phyloP scores from a whole-genome alignment of 1,140 invertebrate species.

The Drosophila lacteicornis region DNA sequence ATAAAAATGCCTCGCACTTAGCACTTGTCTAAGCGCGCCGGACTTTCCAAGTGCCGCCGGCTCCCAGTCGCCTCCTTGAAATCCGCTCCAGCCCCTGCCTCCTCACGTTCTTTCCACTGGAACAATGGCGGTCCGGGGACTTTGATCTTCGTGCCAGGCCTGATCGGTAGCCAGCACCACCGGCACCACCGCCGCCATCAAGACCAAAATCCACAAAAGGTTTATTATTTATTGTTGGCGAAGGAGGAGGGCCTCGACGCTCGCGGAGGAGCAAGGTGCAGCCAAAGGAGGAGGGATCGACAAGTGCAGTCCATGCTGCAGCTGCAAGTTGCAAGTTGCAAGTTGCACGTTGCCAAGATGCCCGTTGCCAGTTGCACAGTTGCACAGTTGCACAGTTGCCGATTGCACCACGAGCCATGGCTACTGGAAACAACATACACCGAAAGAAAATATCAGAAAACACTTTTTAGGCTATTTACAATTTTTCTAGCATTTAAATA shows the following conservation, averaged over 20 bases:
- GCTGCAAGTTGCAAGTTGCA: conserved; percentile 52
- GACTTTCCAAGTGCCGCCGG: conserved; percentile 62
- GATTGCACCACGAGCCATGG: conserved; percentile 58
- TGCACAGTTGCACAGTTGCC: conserved; percentile 32
- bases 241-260: conserved; percentile 36
- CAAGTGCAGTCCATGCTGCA: conserved; percentile 64
- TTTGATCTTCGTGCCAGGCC: conserved; percentile 69
- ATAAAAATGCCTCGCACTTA: conserved; percentile 70
- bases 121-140: conserved; percentile 73
- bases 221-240: conserved; percentile 82
- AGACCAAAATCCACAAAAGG: conserved; percentile 81
- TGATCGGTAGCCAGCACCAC: conserved; percentile 72
- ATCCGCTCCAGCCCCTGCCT: conserved; percentile 16
- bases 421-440: conserved; percentile 39
- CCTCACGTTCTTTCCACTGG: conserved; percentile 15
- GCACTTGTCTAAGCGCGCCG: conserved; percentile 70
- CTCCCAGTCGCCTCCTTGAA: conserved; percentile 31
- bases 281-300: conserved; percentile 46
- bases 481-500: too few relatives aligned
- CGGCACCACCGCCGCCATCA: conserved; percentile 60
- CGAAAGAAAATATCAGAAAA: conserved; percentile 7
- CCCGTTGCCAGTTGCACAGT: conserved; percentile 27
- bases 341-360: conserved; percentile 25
- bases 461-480: background rate
- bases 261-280: conserved; percentile 3